A percentile compares a stretch with the other conserved stretches of the same genome.
Evolutionary conservation across 2,797 vertebrate species (phyloP).

Genomic region (Apogon hyalosoma): DNA sequence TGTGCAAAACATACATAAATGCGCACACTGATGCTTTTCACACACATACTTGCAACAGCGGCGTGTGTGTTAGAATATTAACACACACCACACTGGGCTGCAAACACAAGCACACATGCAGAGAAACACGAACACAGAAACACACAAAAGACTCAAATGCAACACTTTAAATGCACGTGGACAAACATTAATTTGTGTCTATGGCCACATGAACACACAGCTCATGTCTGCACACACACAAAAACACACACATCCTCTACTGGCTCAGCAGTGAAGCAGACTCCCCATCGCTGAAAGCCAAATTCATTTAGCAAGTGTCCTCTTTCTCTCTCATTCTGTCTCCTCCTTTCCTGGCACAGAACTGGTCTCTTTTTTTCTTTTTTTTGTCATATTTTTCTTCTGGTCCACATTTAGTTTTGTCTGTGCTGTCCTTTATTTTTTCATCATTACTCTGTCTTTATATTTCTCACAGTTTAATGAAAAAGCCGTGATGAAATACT

Average conservation of each 20-base stretch:
- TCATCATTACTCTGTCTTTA: background rate
- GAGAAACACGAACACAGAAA: background rate
- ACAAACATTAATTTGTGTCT: constrained; percentile 39
- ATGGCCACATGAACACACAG: constrained; percentile 23
- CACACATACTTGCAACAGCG: constrained; percentile 15
- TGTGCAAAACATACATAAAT: constrained; percentile 44
- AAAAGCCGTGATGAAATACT: background rate
- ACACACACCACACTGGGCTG: constrained; percentile 15
- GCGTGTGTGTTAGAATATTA: constrained; percentile 20
- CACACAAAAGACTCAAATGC: constrained; percentile 5
- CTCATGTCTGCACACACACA: constrained; percentile 18
- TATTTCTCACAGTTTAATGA: background rate
- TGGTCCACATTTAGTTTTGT: background rate
- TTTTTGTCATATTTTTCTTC: background rate
- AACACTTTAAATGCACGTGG: constrained; percentile 25
- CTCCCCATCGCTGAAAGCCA: constrained; percentile 67
- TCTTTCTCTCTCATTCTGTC: constrained; percentile 28
- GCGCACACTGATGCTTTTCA: constrained; percentile 35
- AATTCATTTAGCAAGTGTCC: constrained; percentile 68
- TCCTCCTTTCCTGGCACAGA: constrained; percentile 37
- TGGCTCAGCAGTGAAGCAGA: constrained; percentile 54
- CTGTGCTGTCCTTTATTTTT: background rate
- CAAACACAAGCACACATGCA: constrained; percentile 3
- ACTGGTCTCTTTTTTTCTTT: constrained; percentile 18
- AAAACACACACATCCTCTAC: constrained; percentile 20